Evolutionary conservation across 23 tunicate species (phyloP).

Genomic region (Halocynthia roretzi): DNA sequence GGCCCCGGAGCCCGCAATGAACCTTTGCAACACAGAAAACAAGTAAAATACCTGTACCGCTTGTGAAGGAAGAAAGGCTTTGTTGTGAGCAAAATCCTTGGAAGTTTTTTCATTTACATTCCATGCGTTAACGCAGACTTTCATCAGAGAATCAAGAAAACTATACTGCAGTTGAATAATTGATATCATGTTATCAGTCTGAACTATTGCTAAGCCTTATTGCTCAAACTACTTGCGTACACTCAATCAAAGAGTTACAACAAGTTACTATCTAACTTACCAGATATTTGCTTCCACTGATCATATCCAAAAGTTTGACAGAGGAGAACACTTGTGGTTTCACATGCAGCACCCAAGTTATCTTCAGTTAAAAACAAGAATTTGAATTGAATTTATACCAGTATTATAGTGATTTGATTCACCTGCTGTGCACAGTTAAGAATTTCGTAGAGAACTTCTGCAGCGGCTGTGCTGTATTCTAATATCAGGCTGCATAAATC

Average conservation of each 20-base stretch:
- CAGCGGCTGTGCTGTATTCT: constrained; percentile 27
- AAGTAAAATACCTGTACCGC: constrained; percentile 23
- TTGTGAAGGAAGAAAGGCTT: constrained; percentile 14
- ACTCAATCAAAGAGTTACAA: too few species aligned
- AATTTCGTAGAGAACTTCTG: constrained; percentile 39
- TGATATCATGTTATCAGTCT: too few species aligned
- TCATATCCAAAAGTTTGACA: too few species aligned
- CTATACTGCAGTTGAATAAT: neutral
- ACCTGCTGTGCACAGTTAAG: constrained; percentile 44
- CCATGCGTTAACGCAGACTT: constrained; percentile 10
- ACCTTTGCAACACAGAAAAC: constrained; percentile 43
- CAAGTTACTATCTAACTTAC: too few species aligned
- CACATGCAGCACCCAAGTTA: too few species aligned
- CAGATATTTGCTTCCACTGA: too few species aligned
- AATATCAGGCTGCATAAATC: constrained; percentile 13
- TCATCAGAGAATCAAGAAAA: constrained; percentile 7
- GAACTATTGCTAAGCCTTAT: too few species aligned
- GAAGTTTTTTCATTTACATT: neutral
- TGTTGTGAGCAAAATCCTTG: neutral
- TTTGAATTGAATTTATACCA: neutral
- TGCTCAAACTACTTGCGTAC: too few species aligned
- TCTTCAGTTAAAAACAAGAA: too few species aligned
- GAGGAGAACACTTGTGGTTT: too few species aligned
- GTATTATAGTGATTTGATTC: neutral
- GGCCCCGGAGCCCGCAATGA: constrained; percentile 11